Percentiles rank a stretch among this genome's conserved stretches.
phyloP scores from a whole-genome alignment of 2,113 vertebrate genomes.

The Pelvicachromis taeniatus region DNA sequence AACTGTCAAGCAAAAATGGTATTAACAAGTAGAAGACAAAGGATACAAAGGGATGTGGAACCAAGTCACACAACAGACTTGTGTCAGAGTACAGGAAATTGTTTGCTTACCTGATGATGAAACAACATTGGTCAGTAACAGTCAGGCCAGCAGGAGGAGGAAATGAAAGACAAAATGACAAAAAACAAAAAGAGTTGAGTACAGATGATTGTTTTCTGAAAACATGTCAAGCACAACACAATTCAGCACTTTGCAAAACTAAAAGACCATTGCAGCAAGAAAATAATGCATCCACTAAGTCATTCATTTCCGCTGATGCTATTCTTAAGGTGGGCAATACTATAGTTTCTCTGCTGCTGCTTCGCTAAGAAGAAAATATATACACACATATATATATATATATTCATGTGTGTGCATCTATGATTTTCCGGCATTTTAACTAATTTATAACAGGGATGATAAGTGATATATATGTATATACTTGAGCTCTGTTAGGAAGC shows the following conservation, averaged over 20 bases:
- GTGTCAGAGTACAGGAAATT: constrained; percentile 23
- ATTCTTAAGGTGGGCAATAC: background rate
- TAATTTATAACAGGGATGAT: background rate
- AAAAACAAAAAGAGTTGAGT: constrained; percentile 2
- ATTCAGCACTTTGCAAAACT: background rate
- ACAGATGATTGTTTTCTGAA: background rate
- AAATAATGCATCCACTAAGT: background rate
- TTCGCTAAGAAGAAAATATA: too few relatives aligned
- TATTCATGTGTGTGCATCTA: background rate
- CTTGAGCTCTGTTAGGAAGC: background rate
- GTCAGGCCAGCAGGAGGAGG: constrained; percentile 6
- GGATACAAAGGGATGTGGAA: background rate
- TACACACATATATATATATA: too few relatives aligned
- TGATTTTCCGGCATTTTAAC: background rate
- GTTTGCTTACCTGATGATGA: constrained; percentile 62
- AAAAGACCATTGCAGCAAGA: background rate
- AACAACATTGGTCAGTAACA: constrained; percentile 5
- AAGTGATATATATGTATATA: background rate
- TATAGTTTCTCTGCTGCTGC: background rate
- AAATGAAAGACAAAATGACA: constrained; percentile 38
- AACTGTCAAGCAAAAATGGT: background rate
- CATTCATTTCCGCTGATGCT: background rate
- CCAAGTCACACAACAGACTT: background rate
- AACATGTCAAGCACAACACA: background rate
- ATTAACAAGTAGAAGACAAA: background rate